Evolutionary conservation across 2,797 vertebrate genomes (phyloP).

Genomic region (Gymnothorax reevesii): DNA sequence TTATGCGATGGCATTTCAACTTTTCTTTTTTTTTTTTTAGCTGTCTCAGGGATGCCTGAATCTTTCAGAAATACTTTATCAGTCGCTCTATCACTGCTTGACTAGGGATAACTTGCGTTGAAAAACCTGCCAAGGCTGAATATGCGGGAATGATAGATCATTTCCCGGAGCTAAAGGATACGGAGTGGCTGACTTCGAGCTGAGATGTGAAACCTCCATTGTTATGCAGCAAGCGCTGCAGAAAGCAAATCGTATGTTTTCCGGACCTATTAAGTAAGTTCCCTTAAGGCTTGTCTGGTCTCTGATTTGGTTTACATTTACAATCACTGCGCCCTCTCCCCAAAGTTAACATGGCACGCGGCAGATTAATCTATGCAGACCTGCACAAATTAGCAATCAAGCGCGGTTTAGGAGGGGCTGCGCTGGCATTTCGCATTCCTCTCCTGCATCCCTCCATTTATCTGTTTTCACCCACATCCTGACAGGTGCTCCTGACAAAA

Average conservation of each 20-base stretch:
- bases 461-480: conserved; percentile 63
- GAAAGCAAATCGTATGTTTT: conserved; percentile 18
- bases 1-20: background rate
- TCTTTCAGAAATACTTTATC: background rate
- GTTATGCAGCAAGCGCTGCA: background rate
- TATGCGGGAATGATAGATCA: background rate
- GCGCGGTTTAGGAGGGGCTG: conserved; percentile 61
- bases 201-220: background rate
- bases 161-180: background rate
- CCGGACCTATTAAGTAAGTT: background rate
- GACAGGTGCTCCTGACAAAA: conserved; percentile 77
- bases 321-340: conserved; percentile 6
- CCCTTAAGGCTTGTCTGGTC: background rate
- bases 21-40: conserved; percentile 9
- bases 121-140: background rate
- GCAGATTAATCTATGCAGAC: conserved; percentile 60
- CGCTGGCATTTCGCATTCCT: conserved; percentile 58
- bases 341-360: background rate
- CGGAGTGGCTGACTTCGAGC: background rate
- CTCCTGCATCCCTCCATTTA: conserved; percentile 44
- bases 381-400: conserved; percentile 74
- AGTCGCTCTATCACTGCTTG: background rate
- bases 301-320: background rate
- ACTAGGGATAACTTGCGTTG: background rate
- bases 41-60: background rate